A percentile compares a stretch with the other conserved stretches of the same genome.
These are phyloP conservation scores for Seira ritae DNA, from an alignment of 2,888 invertebrate genomes.

Conservation along the genomic window DNA sequence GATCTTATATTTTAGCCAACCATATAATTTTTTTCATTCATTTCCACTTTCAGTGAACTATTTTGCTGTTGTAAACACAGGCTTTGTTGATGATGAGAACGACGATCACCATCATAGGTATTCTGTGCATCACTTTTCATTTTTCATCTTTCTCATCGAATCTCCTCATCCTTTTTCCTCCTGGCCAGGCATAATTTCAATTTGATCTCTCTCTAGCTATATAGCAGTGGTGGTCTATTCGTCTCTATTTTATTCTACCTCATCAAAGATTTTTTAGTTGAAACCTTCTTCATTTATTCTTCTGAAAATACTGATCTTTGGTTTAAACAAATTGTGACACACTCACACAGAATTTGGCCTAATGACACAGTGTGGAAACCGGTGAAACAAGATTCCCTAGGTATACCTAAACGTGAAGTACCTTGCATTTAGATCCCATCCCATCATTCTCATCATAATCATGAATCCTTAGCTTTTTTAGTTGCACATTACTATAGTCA, in stretches of 20 bases:
- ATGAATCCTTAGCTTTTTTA: background rate
- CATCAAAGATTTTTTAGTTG: too few species aligned
- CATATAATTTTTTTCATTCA: constrained; percentile 45
- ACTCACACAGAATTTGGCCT: constrained; percentile 64
- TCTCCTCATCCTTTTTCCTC: too few species aligned
- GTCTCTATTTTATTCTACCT: too few species aligned
- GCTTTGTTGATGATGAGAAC: background rate
- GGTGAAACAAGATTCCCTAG: constrained; percentile 65
- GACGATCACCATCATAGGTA: background rate
- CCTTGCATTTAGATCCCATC: constrained; percentile 33
- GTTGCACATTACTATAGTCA: too few species aligned
- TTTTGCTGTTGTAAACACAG: constrained; percentile 19
- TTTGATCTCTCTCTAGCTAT: too few species aligned
- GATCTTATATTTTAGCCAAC: background rate
- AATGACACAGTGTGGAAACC: constrained; percentile 71
- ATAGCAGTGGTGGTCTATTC: too few species aligned
- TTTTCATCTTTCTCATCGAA: background rate
- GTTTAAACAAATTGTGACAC: constrained; percentile 43
- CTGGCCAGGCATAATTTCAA: too few species aligned
- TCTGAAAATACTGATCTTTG: constrained; percentile 29
- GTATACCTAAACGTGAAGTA: constrained; percentile 22
- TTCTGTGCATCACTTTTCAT: background rate
- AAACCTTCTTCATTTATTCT: too few species aligned
- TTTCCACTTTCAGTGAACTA: constrained; percentile 58
- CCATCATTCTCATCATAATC: constrained; percentile 9